Base-by-base conservation (phyloP, 2,797 vertebrate genomes). In the Poliocrania exsul region DNA sequence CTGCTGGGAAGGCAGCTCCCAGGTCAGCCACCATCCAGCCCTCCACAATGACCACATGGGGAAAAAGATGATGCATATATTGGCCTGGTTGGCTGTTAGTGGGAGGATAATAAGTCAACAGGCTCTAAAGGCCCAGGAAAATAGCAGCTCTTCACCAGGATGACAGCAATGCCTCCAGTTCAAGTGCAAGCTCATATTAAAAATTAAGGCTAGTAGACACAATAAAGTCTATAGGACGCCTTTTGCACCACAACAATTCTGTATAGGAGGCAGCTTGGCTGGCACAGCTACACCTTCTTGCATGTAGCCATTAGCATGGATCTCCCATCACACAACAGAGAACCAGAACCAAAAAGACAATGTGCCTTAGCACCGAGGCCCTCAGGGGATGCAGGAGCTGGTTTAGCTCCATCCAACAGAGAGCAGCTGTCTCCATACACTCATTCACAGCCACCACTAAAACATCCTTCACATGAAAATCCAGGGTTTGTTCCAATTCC, bases 1-100 rank as follows among this genome's bases (percentile, higher is more conserved):
- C 69, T 87, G 53, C 86, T 73, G 21, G 72, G 47, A 92, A 93
- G 51, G 57, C 49, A 94, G 47, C 42, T 94, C 54, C 40, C 65
- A 72, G 56, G 37, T 82, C 73, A 94, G 37, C 79, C n/a, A 29
- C 37, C 13, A 1, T 28, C 61, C 84, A 82, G 53, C 42, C 38
- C n/a, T 77, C 57, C 26, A 35, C 31, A 16, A 1, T 17, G 31
- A 38, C 65, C 54, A 16, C 33, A 21, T 0, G 0, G 37, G 9
- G 38, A 29, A 88, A 83, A 81, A 73, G 42, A 42, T n/a, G 16
- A 83, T 49, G 25, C 13, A 19, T 8, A 4, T 2, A 0, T n/a
- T 61, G 40, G 67, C 75, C 80, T 0, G 0, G 40, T 53, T 28
- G 60, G 38, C 60, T 42, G 38, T 61, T 42, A 28, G 60, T 21